These are phyloP conservation scores for Myocastor coypus DNA, from an alignment of 2,113 vertebrate species.

Conservation along the genomic window DNA sequence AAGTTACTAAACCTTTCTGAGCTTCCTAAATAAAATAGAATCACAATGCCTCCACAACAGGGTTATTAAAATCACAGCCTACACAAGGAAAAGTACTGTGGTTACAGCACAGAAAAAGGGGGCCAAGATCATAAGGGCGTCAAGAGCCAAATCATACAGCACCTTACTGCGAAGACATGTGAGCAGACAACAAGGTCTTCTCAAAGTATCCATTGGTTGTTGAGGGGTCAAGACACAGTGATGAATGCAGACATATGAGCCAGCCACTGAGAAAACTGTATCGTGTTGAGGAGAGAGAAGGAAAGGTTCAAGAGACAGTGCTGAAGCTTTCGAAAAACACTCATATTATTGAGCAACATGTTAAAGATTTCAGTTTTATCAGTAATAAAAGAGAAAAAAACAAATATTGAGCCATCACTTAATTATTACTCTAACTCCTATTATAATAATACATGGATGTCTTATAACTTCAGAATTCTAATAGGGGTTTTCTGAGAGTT, in stretches of 20 bases:
- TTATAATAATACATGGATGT: slow-evolving; percentile 19
- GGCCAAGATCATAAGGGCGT: not conserved
- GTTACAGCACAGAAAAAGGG: not conserved
- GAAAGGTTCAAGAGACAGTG: not conserved
- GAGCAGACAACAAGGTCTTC: not conserved
- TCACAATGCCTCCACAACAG: not conserved
- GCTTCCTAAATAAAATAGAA: not conserved
- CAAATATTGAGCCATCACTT: not conserved
- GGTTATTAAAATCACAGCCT: not conserved
- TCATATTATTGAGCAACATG: slow-evolving; percentile 7
- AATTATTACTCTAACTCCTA: slow-evolving; percentile 19
- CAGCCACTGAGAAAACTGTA: not conserved
- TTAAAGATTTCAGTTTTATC: slow-evolving; percentile 50
- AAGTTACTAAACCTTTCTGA: not conserved
- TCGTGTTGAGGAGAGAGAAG: not conserved
- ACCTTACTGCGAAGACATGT: not conserved
- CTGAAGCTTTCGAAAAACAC: not conserved
- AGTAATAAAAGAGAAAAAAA: slow-evolving; percentile 16
- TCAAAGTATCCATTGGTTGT: not conserved
- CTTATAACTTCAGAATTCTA: slow-evolving; percentile 33
- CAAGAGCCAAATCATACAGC: not conserved
- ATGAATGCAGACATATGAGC: not conserved
- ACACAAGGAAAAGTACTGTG: not conserved
- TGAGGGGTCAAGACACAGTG: not conserved
- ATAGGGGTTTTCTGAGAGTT: not conserved